Conservation (phyloP, 2,888 invertebrate genomes). For the Volucella zonaria region DNA sequence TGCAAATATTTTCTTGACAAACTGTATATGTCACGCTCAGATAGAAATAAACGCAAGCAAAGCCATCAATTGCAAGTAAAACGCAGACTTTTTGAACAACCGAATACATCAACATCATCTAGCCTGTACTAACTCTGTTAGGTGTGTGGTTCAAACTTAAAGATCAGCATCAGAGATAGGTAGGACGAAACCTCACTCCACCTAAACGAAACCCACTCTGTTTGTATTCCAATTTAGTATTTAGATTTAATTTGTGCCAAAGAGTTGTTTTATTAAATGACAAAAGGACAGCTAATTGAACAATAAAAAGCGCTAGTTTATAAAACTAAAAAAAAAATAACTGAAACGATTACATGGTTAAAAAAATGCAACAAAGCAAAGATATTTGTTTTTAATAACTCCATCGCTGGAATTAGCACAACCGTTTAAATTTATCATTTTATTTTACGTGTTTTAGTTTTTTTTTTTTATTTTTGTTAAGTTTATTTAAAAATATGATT, state of each 20-base stretch:
- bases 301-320: conserved; percentile 25
- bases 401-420: conserved; percentile 72
- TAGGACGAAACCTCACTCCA: not conserved
- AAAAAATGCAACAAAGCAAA: conserved; percentile 27
- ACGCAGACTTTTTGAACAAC: too few relatives aligned
- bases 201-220: conserved; percentile 2
- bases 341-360: conserved; percentile 9
- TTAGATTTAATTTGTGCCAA: conserved; percentile 50
- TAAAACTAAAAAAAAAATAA: not conserved
- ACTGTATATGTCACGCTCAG: too few relatives aligned
- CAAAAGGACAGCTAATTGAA: not conserved
- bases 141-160: not conserved
- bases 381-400: conserved; percentile 45
- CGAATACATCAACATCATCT: too few relatives aligned
- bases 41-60: too few relatives aligned
- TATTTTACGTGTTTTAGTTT: conserved; percentile 49
- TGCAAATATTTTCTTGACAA: too few relatives aligned
- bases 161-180: not conserved
- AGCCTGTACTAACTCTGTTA: too few relatives aligned
- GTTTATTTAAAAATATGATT: conserved; percentile 54
- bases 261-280: conserved; percentile 22
- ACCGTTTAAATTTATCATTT: conserved; percentile 69
- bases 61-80: too few relatives aligned
- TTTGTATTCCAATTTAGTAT: conserved; percentile 43
- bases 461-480: conserved; percentile 34